phyloP scores from a whole-genome alignment of 2,888 invertebrate species.

The Endomychus coccineus region DNA sequence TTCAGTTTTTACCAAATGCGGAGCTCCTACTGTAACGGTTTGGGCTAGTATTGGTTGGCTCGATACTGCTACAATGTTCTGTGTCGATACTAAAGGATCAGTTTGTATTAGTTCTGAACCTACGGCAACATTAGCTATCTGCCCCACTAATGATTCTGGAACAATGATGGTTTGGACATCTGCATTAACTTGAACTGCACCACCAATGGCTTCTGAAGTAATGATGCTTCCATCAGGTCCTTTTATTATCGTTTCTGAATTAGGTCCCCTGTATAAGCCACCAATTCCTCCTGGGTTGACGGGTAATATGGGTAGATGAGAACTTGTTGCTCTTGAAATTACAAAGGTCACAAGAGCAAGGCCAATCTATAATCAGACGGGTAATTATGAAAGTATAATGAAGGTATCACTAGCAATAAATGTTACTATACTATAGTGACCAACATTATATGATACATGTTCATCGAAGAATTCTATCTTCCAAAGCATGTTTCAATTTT shows the following conservation, averaged over 20 bases:
- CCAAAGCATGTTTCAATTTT: too few species aligned
- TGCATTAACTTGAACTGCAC: slow-evolving; percentile 23
- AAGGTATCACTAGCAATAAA: too few species aligned
- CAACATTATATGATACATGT: too few species aligned
- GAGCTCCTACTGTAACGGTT: slow-evolving; percentile 21
- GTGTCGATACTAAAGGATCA: slow-evolving; percentile 13
- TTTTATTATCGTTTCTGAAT: slow-evolving; percentile 38
- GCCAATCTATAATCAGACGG: too few species aligned
- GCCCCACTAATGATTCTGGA: slow-evolving; percentile 13
- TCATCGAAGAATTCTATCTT: too few species aligned
- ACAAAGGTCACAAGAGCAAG: too few species aligned
- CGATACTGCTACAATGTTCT: slow-evolving; percentile 19
- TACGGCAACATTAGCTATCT: slow-evolving; percentile 7
- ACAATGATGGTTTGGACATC: slow-evolving; percentile 25
- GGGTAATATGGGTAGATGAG: slow-evolving; percentile 17
- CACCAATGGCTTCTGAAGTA: slow-evolving; percentile 33
- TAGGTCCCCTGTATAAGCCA: slow-evolving; percentile 38
- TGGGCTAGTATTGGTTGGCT: slow-evolving; percentile 22
- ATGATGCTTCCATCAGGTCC: slow-evolving; percentile 41
- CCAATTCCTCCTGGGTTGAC: slow-evolving; percentile 35
- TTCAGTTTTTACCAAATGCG: slow-evolving; percentile 29
- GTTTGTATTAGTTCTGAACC: slow-evolving; percentile 9
- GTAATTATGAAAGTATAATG: too few species aligned
- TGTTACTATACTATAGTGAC: too few species aligned
- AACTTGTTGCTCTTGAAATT: too few species aligned